phyloP scores from a whole-genome alignment of 2,888 invertebrate genomes.

The Anorthoa munda region DNA sequence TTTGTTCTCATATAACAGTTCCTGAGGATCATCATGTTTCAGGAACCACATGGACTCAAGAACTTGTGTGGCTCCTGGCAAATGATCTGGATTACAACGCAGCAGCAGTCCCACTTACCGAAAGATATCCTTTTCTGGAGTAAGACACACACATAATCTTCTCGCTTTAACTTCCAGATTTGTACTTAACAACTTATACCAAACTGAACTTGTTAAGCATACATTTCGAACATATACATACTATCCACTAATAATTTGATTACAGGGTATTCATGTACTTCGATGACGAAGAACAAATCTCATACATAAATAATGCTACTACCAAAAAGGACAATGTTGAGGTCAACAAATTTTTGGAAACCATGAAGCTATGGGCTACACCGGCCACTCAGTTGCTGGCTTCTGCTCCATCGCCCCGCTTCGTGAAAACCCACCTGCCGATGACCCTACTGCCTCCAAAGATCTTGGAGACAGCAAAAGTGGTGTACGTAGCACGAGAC shows the following conservation, averaged over 20 bases:
- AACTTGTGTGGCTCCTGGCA: conserved; percentile 93
- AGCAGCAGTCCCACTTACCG: conserved; percentile 88
- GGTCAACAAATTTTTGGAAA: background rate
- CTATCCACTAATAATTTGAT: background rate
- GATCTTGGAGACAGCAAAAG: conserved; percentile 85
- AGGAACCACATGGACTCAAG: conserved; percentile 94
- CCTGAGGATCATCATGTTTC: conserved; percentile 84
- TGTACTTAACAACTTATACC: background rate
- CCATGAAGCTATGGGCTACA: conserved; percentile 11
- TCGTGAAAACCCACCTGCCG: conserved; percentile 93
- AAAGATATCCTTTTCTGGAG: conserved; percentile 94
- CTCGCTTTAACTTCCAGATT: background rate
- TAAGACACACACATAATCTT: conserved; percentile 83
- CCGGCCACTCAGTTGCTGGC: conserved; percentile 27
- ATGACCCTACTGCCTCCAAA: conserved; percentile 92
- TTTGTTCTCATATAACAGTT: conserved; percentile 76
- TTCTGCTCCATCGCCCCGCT: conserved; percentile 67
- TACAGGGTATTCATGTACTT: conserved; percentile 40
- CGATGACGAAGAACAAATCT: background rate
- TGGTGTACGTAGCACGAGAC: conserved; percentile 95
- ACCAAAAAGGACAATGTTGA: background rate
- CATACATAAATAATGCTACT: background rate
- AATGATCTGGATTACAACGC: conserved; percentile 92
- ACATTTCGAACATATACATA: background rate
- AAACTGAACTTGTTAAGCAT: background rate